These are phyloP conservation scores for Drosophila subpulchrella DNA, from an alignment of 1,140 invertebrate genomes.

Conservation along the genomic window DNA sequence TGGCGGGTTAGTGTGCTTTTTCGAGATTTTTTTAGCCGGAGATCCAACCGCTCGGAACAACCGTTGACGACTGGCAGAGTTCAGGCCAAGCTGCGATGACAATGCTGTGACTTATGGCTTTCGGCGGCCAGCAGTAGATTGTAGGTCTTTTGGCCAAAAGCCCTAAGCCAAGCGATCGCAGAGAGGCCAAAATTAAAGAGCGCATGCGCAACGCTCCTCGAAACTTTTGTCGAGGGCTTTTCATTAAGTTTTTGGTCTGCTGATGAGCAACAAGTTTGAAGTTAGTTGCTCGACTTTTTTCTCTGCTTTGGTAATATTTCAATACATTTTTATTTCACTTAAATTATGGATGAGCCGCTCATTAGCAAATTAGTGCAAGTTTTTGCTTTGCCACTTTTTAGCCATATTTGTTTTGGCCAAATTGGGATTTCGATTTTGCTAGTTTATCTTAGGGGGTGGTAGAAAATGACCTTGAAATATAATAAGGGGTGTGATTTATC, in stretches of 20 bases:
- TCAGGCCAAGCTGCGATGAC: constrained; percentile 65
- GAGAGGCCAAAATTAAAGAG: constrained; percentile 27
- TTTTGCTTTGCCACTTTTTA: constrained; percentile 47
- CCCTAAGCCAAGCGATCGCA: constrained; percentile 41
- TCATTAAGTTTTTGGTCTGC: constrained; percentile 2
- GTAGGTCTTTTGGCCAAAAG: constrained; percentile 41
- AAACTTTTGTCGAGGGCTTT: constrained; percentile 39
- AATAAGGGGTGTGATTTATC: too few relatives aligned
- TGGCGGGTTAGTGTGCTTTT: background rate
- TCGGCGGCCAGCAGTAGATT: constrained; percentile 21
- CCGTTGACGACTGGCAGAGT: constrained; percentile 74
- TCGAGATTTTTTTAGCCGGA: constrained; percentile 17
- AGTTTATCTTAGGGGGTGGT: background rate
- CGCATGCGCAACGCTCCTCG: constrained; percentile 31
- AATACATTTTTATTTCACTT: constrained; percentile 46
- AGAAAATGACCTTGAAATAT: background rate
- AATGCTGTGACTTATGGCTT: constrained; percentile 62
- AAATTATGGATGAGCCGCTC: constrained; percentile 52
- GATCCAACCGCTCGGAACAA: constrained; percentile 63
- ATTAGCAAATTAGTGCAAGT: constrained; percentile 79
- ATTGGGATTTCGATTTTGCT: background rate
- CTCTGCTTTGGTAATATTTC: constrained; percentile 59
- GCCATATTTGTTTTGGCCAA: constrained; percentile 29
- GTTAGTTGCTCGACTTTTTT: constrained; percentile 51
- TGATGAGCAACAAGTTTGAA: constrained; percentile 51